These are phyloP conservation scores for Ichneumoninae sp. DNA, from an alignment of 2,888 invertebrate genomes.

Conservation along the genomic window DNA sequence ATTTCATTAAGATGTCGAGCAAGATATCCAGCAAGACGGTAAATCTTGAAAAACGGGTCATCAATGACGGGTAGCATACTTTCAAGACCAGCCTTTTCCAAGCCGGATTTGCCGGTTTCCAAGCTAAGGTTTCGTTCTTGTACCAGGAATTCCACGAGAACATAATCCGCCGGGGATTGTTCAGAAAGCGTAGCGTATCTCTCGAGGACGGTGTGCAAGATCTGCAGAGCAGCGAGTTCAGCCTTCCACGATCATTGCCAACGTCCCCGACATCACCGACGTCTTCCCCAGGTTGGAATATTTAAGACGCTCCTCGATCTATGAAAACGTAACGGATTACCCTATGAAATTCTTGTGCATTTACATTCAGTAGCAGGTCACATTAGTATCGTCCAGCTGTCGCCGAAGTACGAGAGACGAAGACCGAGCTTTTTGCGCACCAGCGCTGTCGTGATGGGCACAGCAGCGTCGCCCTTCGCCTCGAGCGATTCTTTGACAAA, in stretches of 20 bases:
- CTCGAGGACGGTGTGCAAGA: constrained; percentile 87
- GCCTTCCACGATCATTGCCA: constrained; percentile 87
- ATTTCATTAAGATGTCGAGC: not conserved
- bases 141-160: constrained; percentile 92
- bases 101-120: not conserved
- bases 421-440: constrained; percentile 68
- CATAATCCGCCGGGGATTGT: constrained; percentile 90
- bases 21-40: not conserved
- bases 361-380: constrained; percentile 36
- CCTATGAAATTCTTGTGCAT: not conserved
- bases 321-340: not conserved
- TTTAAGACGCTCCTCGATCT: not conserved
- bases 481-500: constrained; percentile 94
- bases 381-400: constrained; percentile 52
- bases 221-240: constrained; percentile 81
- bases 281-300: constrained; percentile 73
- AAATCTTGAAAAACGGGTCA: too few species aligned
- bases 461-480: constrained; percentile 89
- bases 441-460: constrained; percentile 70
- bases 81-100: not conserved
- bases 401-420: constrained; percentile 65
- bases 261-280: constrained; percentile 86
- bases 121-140: constrained; percentile 34
- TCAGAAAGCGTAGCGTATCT: constrained; percentile 91
- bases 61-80: too few species aligned